Conservation (phyloP, 2,113 vertebrate genomes). For the Collichthys lucidus region DNA sequence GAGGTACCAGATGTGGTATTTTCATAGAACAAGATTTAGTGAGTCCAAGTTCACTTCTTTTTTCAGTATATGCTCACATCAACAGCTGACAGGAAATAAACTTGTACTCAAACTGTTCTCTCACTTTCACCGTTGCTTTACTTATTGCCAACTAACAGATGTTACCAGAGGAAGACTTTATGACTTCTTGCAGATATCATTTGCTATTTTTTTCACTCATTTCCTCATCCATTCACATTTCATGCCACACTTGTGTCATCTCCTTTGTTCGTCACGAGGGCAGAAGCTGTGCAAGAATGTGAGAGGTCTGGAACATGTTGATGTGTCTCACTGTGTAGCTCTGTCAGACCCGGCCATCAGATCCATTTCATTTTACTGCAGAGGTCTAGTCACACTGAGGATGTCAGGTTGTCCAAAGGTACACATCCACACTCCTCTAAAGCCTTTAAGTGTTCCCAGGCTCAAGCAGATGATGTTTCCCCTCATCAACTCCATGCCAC, state of each 20-base stretch:
- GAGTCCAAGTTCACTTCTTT: not conserved
- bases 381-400: slow-evolving; percentile 75
- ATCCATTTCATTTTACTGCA: slow-evolving; percentile 83
- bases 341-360: slow-evolving; percentile 82
- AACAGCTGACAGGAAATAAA: slow-evolving; percentile 7
- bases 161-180: not conserved
- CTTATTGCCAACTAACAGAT: not conserved
- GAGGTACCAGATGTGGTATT: slow-evolving; percentile 78
- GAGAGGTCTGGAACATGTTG: slow-evolving; percentile 80
- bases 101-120: not conserved
- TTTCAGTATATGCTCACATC: not conserved
- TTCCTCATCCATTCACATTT: slow-evolving; percentile 8
- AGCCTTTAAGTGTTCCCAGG: not conserved
- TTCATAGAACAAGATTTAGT: not conserved
- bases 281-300: slow-evolving; percentile 85
- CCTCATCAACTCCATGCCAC: not conserved
- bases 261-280: slow-evolving; percentile 32
- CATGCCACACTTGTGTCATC: not conserved
- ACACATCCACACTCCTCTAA: slow-evolving; percentile 60
- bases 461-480: not conserved
- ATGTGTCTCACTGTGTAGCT: slow-evolving; percentile 82
- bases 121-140: not conserved
- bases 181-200: not conserved
- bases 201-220: slow-evolving; percentile 2
- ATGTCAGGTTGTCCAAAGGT: slow-evolving; percentile 86